Evolutionary conservation across 2,113 vertebrate species (phyloP), one percentile per base, ranked within the genome.

Genomic region (Trematomus loennbergii): DNA sequence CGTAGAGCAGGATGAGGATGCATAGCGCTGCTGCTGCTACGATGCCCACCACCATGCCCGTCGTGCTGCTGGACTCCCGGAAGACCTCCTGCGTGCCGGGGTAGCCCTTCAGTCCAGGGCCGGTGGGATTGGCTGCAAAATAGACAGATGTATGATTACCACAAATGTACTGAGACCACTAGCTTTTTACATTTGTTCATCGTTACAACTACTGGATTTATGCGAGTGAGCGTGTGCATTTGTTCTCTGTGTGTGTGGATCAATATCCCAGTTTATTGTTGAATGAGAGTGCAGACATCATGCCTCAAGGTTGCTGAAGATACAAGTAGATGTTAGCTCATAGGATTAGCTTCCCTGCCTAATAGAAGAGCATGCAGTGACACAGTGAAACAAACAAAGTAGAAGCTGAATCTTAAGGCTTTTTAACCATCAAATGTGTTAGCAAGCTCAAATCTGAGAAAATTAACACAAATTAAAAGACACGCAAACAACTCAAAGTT

Each of bases 1-100:
- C 98, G 20, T 99, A 99, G 63, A 99, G 97, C 40, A 99, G 97
- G 86, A 99, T 99, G 91, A 99, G 97, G 88, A 99, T 99, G 88
- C 98, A 99, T 33, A 99, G 95, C 0, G 98, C 98, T 0, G 98
- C 98, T 0, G 98, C 98, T 0, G 97, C 97, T 36, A 99, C 97
- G 0, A 99, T 99, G 75, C 98, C 98, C 0, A 99, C 98, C 66
- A 99, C 98, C 98, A 99, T 99, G 64, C 98, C 98, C 0, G 97
- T 99, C 1, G 98, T 99, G 91, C 97, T 98, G 96, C 97, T 99
- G 78, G 97, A 98, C 89, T 99, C 98, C 1, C 96, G 94, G 65
- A 99, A 97, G 86, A 98, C 97, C 76, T 99, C 98, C 0, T 96
- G 94, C 0, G 97, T 95, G 59, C 95, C 97, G 0, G 97, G 96